Evolutionary conservation across 2,113 vertebrate species (phyloP), one percentile per base, ranked within the genome.

Genomic region (Cercopithecus mona): DNA sequence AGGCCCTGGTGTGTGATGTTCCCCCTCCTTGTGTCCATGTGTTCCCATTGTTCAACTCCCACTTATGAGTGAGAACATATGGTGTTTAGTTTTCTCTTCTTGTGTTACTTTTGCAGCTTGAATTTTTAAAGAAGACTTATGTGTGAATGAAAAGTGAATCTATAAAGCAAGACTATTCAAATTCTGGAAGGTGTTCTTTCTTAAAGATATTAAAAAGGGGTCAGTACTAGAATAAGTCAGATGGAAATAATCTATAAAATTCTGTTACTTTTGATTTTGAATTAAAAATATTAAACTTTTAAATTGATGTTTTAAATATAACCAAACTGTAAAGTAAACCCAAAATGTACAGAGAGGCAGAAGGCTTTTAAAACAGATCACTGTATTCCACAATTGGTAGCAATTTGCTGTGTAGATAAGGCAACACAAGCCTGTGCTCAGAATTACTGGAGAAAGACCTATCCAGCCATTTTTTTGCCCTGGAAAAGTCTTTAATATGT

Each of bases 261-360:
- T 87, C 35, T 85, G 76, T n/a, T 13, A 48, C 9, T 76, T 94
- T 88, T 80, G 30, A 92, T 48, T 90, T 61, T 88, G 48, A 94
- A 94, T 93, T 64, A 64, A 72, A 92, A 87, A 90, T 43, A 92
- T 86, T 68, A 86, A 78, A 25, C 48, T 84, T 86, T 86, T 73
- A 45, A 82, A 68, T 43, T 96, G 20, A 83, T 88, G 73, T 79
- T n/a, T 68, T 90, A 94, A 97, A 97, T n/a, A 79, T 22, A 89
- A 78, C 12, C 6, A 48, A 91, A 87, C 13, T 89, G 5, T 50
- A 59, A 87, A 82, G 80, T 30, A 93, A 97, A 94, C 68, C n/a
- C 55, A 90, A 97, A 81, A 10, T 80, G 30, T 64, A 38, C 14
- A 85, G 13, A n/a, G 23, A 73, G 20, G 27, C 6, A 90, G 17